phyloP scores from a whole-genome alignment of 64 coral and sea anemone genomes.

The Montipora foliosa region DNA sequence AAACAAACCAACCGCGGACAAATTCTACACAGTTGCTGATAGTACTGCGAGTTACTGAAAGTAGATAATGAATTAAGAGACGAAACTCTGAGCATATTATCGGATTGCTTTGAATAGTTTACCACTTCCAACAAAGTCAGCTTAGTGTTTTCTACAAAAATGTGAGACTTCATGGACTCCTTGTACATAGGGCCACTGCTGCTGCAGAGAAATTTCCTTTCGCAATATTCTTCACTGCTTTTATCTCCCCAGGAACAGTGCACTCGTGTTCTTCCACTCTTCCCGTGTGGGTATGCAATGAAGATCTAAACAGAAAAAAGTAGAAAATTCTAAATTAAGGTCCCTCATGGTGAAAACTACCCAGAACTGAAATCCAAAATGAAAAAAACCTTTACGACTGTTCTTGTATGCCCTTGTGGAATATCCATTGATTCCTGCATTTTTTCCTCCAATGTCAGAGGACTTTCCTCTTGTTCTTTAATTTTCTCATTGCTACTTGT shows the following conservation, averaged over 20 bases:
- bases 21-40: not conserved
- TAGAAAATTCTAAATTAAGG: too few species aligned
- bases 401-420: too few species aligned
- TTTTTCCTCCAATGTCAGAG: too few species aligned
- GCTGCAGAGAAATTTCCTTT: not conserved
- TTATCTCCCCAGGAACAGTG: not conserved
- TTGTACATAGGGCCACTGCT: not conserved
- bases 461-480: too few species aligned
- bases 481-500: too few species aligned
- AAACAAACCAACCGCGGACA: not conserved
- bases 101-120: not conserved
- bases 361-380: too few species aligned
- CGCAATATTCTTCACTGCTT: not conserved
- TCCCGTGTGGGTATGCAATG: not conserved
- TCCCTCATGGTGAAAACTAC: too few species aligned
- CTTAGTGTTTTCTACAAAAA: not conserved
- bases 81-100: not conserved
- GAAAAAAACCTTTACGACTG: too few species aligned
- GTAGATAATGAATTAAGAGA: not conserved
- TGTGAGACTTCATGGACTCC: not conserved
- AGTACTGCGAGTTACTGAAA: not conserved
- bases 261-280: not conserved
- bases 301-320: not conserved
- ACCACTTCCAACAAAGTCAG: not conserved
- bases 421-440: too few species aligned